Conservation (phyloP, 2,888 invertebrate species). For the Lithophane ornitopus region DNA sequence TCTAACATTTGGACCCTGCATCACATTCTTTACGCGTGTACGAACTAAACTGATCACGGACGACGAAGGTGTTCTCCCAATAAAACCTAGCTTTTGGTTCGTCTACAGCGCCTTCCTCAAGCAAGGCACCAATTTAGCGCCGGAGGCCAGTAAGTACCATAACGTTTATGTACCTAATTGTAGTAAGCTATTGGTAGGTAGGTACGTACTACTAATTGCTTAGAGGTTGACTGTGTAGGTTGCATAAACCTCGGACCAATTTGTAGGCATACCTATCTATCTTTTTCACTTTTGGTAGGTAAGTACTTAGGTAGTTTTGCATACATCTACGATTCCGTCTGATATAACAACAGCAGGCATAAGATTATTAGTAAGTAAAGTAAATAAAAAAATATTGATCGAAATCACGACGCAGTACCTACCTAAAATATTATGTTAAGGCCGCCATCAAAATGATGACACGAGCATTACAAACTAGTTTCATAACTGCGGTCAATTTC, state of each 20-base stretch:
- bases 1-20: constrained; percentile 94
- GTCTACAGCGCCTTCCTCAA: constrained; percentile 96
- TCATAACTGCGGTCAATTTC: constrained; percentile 61
- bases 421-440: constrained; percentile 24
- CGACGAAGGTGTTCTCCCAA: constrained; percentile 90
- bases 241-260: too few species aligned
- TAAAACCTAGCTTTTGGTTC: constrained; percentile 96
- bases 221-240: neutral
- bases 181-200: too few species aligned
- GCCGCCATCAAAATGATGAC: constrained; percentile 53
- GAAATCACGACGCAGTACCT: constrained; percentile 23
- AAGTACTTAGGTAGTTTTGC: too few species aligned
- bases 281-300: neutral
- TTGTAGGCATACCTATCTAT: too few species aligned
- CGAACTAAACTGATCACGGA: constrained; percentile 92
- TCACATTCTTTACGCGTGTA: constrained; percentile 93
- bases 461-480: constrained; percentile 50
- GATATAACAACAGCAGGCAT: too few species aligned
- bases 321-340: neutral
- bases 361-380: neutral
- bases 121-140: constrained; percentile 95
- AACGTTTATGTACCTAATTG: neutral
- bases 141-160: constrained; percentile 93
- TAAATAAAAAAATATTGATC: constrained; percentile 30
- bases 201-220: neutral